phyloP scores from a whole-genome alignment of 2,113 vertebrate species.

The Eulemur rufifrons region DNA sequence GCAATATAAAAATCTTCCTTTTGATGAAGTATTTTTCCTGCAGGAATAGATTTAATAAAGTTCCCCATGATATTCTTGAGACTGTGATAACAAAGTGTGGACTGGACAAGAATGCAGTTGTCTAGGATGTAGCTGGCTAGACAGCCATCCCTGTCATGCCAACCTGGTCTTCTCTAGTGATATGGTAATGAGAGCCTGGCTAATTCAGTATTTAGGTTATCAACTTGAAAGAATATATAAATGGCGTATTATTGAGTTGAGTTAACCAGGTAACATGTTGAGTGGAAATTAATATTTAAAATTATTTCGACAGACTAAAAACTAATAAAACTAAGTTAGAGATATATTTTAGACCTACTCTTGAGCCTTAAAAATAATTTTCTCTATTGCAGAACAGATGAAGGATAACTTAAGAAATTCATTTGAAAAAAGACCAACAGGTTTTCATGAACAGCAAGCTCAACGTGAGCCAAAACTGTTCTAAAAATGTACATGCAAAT shows the following conservation, averaged over 20 bases:
- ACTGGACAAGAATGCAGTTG: background rate
- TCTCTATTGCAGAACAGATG: background rate
- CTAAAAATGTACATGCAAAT: background rate
- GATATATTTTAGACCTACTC: background rate
- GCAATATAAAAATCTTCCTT: background rate
- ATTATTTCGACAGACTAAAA: background rate
- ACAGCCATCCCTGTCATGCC: background rate
- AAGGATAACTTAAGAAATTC: background rate
- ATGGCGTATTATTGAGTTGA: background rate
- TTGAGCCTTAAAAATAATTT: background rate
- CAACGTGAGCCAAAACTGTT: background rate
- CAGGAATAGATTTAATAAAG: background rate
- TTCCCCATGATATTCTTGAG: background rate
- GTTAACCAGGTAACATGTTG: background rate
- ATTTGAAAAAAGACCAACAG: background rate
- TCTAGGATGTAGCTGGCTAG: background rate
- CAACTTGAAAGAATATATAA: background rate
- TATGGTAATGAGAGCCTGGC: background rate
- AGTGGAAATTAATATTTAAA: background rate
- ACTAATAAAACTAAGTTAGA: background rate
- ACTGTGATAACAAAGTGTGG: background rate
- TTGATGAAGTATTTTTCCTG: background rate
- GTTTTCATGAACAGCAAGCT: background rate
- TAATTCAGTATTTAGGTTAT: background rate
- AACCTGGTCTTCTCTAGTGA: background rate